Evolutionary conservation across 2,888 invertebrate genomes (phyloP).

Genomic region (Brenthis hecate): DNA sequence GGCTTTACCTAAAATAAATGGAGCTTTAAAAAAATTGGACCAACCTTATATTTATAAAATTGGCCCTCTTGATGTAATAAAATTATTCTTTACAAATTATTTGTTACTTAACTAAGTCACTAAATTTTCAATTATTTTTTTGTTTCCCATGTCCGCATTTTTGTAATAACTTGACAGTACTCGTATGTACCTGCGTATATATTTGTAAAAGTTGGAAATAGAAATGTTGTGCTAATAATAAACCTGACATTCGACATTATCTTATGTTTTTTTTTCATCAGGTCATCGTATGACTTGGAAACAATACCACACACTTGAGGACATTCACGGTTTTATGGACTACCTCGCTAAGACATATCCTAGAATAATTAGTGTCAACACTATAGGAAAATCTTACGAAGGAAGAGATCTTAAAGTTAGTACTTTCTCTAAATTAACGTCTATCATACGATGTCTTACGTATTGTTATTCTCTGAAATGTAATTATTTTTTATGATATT

Average conservation of each 20-base stretch:
- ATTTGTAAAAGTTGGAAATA: neutral
- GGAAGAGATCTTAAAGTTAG: conserved; percentile 87
- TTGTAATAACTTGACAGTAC: no score
- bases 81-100: neutral
- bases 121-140: no score
- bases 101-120: neutral
- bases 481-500: no score
- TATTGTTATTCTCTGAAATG: no score
- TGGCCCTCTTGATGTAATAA: no score
- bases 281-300: conserved; percentile 88
- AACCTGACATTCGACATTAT: neutral
- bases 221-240: neutral
- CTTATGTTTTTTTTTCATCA: conserved; percentile 43
- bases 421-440: neutral
- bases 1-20: neutral
- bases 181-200: no score
- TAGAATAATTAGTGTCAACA: conserved; percentile 86
- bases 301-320: conserved; percentile 88
- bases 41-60: no score
- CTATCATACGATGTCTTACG: no score
- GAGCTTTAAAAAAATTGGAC: no score
- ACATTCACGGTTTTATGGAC: conserved; percentile 90
- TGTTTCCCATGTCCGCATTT: no score
- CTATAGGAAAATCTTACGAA: conserved; percentile 89
- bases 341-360: conserved; percentile 90